Evolutionary conservation across 2,113 vertebrate species (phyloP), one percentile per base, ranked within the genome.

Genomic region (Pseudorectes ferrugineus): DNA sequence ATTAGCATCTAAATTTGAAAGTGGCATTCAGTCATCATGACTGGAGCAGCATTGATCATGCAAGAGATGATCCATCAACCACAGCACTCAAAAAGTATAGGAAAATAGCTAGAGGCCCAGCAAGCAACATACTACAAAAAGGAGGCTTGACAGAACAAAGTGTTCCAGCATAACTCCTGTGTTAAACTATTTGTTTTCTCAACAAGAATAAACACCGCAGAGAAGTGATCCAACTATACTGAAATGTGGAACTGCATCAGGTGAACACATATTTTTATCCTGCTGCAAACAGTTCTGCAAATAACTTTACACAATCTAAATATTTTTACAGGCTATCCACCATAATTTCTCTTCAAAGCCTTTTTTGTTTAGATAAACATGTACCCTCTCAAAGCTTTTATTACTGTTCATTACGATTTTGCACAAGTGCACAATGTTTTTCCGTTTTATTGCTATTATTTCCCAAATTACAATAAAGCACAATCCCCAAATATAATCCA

Each of bases 151-250:
- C 58, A 72, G 88, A 88, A 85, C 71, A 48, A 89, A 85, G 67
- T 76, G 83, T 91, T 88, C 89, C 86, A 86, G 58, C 24, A 3
- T 52, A 96, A 88, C 72, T 83, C 54, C n/a, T 29, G 45, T 10
- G 83, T 31, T 72, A 63, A 93, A 75, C 54, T 83, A 76, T 76
- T 85, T 73, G n/a, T 85, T 61, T 79, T 74, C 52, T 65, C 83
- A 90, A 79, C 88, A 90, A 79, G 62, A 92, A 96, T 71, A 93
- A 96, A 90, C 79, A 88, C 40, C 57, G 58, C 46, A 48, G 58
- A 68, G 42, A 84, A 91, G 65, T 63, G 65, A 77, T 63, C 28
- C 57, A 82, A 42, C 78, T n/a, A 28, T 3, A 78, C 45, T 61
- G 66, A 75, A 78, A 75, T 75, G 76, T 88, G 38, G 71, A 95